Evolutionary conservation across 2,113 vertebrate species (phyloP).

Genomic region (Cheirogaleus medius): DNA sequence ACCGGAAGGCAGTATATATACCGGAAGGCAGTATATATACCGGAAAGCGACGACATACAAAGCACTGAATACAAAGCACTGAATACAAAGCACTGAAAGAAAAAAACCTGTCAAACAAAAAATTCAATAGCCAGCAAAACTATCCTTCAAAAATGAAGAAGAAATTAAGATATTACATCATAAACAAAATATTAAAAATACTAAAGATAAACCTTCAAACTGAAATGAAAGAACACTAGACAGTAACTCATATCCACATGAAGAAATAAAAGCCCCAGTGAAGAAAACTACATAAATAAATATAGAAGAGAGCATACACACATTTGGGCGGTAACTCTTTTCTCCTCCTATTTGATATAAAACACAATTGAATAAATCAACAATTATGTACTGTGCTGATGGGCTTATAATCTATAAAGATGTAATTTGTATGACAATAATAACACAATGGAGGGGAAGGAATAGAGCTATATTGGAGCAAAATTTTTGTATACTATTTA

Average conservation of each 20-base stretch:
- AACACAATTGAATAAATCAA: neutral
- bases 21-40: too few species aligned
- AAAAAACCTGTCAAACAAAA: neutral
- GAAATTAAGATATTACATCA: neutral
- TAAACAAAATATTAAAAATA: neutral
- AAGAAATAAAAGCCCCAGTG: neutral
- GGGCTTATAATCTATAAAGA: neutral
- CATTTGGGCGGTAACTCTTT: neutral
- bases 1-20: too few species aligned
- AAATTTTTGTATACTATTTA: neutral
- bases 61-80: too few species aligned
- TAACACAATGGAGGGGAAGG: neutral
- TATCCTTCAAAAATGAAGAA: neutral
- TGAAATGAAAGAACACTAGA: conserved; percentile 1
- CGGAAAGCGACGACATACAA: too few species aligned
- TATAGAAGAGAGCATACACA: neutral
- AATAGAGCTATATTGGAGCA: neutral
- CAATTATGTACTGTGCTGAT: neutral
- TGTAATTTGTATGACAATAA: neutral
- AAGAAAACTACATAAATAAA: neutral
- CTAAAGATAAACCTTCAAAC: neutral
- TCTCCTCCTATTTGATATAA: neutral
- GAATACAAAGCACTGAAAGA: neutral
- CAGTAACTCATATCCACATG: neutral
- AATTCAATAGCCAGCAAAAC: conserved; percentile 15